Percentiles rank a stretch among this genome's conserved stretches.
phyloP scores from a whole-genome alignment of 2,888 invertebrate genomes.

The Chydorus sphaericus region DNA sequence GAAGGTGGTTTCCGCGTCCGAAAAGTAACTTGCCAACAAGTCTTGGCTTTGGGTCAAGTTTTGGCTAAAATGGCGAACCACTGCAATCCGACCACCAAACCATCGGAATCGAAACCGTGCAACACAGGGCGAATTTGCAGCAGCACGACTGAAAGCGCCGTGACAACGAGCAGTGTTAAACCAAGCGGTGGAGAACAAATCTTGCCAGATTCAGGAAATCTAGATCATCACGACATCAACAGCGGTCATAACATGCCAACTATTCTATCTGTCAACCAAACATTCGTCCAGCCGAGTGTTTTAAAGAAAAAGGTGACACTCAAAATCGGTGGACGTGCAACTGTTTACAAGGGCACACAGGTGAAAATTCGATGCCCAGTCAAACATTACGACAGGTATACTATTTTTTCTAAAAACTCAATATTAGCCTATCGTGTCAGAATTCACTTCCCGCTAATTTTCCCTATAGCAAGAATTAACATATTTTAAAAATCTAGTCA shows the following conservation, averaged over 20 bases:
- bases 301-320: conserved; percentile 59
- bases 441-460: too few relatives aligned
- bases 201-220: not conserved
- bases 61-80: conserved; percentile 59
- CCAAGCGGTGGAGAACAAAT: not conserved
- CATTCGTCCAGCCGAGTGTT: conserved; percentile 68
- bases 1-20: conserved; percentile 70
- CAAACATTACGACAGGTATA: conserved; percentile 46
- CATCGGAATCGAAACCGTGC: conserved; percentile 65
- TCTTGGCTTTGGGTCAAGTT: conserved; percentile 82
- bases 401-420: too few relatives aligned
- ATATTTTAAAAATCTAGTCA: too few relatives aligned
- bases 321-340: conserved; percentile 79
- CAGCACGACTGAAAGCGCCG: not conserved
- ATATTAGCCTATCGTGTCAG: too few relatives aligned
- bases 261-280: conserved; percentile 43
- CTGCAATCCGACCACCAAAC: conserved; percentile 50
- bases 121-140: conserved; percentile 32
- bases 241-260: conserved; percentile 18
- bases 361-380: conserved; percentile 90
- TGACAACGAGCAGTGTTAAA: not conserved
- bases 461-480: too few relatives aligned
- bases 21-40: conserved; percentile 76
- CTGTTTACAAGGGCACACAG: conserved; percentile 77
- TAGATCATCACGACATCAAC: not conserved